These are phyloP conservation scores for Hafferia zeledoni DNA, from an alignment of 2,797 vertebrate species.

Conservation along the genomic window DNA sequence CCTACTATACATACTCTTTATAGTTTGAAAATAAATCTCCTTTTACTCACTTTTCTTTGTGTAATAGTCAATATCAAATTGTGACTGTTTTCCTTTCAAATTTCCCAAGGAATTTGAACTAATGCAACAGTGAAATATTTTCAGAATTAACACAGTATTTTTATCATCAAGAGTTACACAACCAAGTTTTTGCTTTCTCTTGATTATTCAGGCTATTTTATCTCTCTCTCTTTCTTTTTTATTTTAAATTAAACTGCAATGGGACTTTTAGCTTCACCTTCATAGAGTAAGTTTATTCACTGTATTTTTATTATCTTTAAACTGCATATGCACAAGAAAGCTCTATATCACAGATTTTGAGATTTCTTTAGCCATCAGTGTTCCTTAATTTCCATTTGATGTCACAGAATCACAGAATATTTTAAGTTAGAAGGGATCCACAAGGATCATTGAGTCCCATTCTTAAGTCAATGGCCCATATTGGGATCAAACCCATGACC, in stretches of 20 bases:
- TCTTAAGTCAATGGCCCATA: neutral
- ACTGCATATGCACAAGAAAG: neutral
- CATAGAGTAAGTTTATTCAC: neutral
- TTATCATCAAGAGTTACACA: neutral
- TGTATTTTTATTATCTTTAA: neutral
- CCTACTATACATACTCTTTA: neutral
- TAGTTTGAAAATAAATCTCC: neutral
- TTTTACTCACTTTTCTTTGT: neutral
- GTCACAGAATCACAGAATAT: neutral
- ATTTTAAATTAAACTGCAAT: neutral
- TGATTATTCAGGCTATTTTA: neutral
- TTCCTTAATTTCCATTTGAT: neutral
- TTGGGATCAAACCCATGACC: neutral
- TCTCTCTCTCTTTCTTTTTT: neutral
- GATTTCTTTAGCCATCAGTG: neutral
- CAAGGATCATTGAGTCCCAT: neutral
- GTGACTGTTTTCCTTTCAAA: neutral
- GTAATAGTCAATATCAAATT: neutral
- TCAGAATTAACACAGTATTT: neutral
- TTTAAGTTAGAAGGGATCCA: neutral
- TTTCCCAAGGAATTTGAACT: neutral
- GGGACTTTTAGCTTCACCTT: neutral
- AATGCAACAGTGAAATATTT: neutral
- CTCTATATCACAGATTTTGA: neutral
- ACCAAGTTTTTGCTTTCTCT: neutral